Evolutionary conservation across 2,888 invertebrate genomes (phyloP), one percentile per base, ranked within the genome.

Genomic region (Philhelius pedissequus): DNA sequence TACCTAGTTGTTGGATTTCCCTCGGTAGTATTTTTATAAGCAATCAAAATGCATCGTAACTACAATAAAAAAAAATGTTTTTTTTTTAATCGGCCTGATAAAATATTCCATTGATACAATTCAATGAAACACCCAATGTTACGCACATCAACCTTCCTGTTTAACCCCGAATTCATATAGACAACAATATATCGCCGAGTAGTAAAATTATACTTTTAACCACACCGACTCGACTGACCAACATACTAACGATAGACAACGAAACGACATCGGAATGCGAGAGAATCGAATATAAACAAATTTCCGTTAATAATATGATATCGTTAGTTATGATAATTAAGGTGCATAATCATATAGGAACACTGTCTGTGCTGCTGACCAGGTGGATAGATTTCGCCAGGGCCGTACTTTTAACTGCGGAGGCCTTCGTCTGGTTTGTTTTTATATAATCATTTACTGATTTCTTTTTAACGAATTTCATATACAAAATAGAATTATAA

Each of bases 301-400:
- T 80, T 79, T 76, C 84, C 84, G 79, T 84, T 84, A 80, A 84
- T 84, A 84, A 84, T 84, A 80, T 84, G 79, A 80, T 84, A 80
- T 84, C 84, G 84, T 84, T 84, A 84, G 84, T 84, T 84, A 84
- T 84, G 84, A 84, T 84, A 84, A 84, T 84, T 80, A 84, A 80
- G 84, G 84, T 84, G 84, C 79, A 84, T 84, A 84, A 84, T 84
- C 83, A 64, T 78, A 68, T 70, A 77, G 83, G 73, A 77, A 54
- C 78, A 83, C 78, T 75, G 80, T 62, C 84, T 75, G 54, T 83
- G 83, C 69, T 78, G 74, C 73, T 80, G 71, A 68, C 84, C 84
- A 84, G 75, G 80, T 84, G 80, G 75, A 80, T 76, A 62, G 48
- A 48, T 22, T 48, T 18, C 0, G 0, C 1, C 64, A 48, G 32